Percentiles rank a stretch among this genome's conserved stretches.
Evolutionary conservation across 2,113 vertebrate genomes (phyloP).

Genomic region (Ciconia stormi): DNA sequence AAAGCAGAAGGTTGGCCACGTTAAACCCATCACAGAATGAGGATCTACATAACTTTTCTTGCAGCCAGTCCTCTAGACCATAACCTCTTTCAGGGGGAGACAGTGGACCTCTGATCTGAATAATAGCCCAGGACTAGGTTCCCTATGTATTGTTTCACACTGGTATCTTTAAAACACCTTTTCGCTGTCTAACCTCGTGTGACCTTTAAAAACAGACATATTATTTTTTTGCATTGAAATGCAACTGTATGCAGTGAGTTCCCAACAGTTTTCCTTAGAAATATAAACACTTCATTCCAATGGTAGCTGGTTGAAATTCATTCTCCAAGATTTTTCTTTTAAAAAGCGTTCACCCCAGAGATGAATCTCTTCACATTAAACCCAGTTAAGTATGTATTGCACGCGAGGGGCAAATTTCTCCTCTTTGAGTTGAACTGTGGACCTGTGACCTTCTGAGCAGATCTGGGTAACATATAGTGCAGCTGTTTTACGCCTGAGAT

Average conservation of each 20-base stretch:
- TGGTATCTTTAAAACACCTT: background rate
- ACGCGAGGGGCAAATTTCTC: background rate
- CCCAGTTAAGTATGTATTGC: constrained; percentile 59
- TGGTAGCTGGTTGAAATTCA: constrained; percentile 24
- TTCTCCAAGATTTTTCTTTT: background rate
- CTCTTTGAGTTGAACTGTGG: constrained; percentile 28
- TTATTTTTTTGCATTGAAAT: background rate
- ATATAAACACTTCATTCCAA: constrained; percentile 9
- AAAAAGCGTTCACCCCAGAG: background rate
- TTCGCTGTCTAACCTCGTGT: background rate
- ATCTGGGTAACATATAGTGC: background rate
- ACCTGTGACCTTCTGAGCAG: background rate
- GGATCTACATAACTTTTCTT: background rate
- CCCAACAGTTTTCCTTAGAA: background rate
- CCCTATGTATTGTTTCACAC: background rate
- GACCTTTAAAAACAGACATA: background rate
- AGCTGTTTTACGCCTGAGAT: background rate
- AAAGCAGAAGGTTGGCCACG: fast-evolving
- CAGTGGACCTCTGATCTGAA: background rate
- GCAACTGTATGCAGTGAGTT: background rate
- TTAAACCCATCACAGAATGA: background rate
- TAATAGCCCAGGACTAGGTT: background rate
- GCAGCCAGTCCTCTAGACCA: background rate
- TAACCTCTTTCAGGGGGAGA: background rate
- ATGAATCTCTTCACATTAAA: constrained; percentile 63